Conservation (phyloP, 2,113 vertebrate genomes). For the Gobiocypris rarus region DNA sequence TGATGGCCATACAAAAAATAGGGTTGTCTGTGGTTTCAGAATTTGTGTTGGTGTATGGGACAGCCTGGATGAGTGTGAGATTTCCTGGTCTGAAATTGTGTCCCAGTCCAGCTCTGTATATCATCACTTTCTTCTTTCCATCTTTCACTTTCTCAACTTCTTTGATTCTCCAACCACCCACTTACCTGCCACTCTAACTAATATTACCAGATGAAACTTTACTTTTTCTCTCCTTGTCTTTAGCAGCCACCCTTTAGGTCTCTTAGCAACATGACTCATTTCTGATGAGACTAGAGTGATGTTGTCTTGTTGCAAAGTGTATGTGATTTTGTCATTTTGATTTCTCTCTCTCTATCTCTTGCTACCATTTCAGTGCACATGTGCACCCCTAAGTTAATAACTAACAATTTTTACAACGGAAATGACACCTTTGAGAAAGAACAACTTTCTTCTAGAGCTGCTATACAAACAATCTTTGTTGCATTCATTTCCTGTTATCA, state of each 20-base stretch:
- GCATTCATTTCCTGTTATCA: no score
- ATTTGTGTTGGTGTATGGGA: no score
- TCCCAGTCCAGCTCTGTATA: not conserved
- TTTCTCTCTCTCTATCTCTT: not conserved
- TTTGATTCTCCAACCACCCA: conserved; percentile 52
- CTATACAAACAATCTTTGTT: no score
- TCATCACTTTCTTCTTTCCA: not conserved
- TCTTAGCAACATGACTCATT: conserved; percentile 68
- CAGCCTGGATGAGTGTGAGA: no score
- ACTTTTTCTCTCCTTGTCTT: conserved; percentile 41
- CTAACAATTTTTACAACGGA: no score
- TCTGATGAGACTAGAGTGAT: conserved; percentile 47
- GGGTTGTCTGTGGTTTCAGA: no score
- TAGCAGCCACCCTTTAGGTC: conserved; percentile 48
- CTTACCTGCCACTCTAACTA: conserved; percentile 55
- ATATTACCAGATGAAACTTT: conserved; percentile 47
- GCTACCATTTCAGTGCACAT: not conserved
- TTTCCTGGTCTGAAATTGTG: no score
- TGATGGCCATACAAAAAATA: no score
- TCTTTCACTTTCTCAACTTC: not conserved
- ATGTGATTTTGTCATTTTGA: conserved; percentile 28
- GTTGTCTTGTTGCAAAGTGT: conserved; percentile 30
- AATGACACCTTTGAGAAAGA: no score
- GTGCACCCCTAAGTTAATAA: no score
- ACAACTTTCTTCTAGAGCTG: no score